Conservation (phyloP, 2,888 invertebrate species). For the Amblyteles armatorius region DNA sequence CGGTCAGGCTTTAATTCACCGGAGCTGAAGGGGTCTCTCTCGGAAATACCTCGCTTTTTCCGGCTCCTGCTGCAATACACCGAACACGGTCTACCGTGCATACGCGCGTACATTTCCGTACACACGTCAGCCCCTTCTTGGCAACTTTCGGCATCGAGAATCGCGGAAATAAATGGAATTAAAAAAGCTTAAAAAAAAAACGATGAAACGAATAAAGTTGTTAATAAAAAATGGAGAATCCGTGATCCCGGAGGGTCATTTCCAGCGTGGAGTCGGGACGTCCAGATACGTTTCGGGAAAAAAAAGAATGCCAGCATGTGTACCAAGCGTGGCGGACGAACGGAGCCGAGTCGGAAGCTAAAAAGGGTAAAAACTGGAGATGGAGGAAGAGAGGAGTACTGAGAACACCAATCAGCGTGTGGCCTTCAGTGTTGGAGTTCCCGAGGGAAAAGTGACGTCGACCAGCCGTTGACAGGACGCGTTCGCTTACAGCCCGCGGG, state of each 20-base stretch:
- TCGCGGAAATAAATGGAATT: slow-evolving; percentile 56
- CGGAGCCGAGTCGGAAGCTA: slow-evolving; percentile 26
- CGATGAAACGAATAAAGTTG: slow-evolving; percentile 43
- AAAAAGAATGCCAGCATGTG: slow-evolving; percentile 48
- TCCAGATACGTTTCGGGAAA: slow-evolving; percentile 39
- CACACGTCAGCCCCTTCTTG: neutral
- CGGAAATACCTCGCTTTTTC: slow-evolving; percentile 39
- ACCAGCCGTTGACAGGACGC: slow-evolving; percentile 66
- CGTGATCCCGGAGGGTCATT: slow-evolving; percentile 21
- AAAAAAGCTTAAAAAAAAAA: slow-evolving; percentile 35
- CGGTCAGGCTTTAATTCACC: slow-evolving; percentile 43
- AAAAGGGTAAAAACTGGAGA: slow-evolving; percentile 38
- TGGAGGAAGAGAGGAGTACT: slow-evolving; percentile 23
- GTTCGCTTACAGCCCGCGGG: slow-evolving; percentile 55
- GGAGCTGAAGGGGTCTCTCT: slow-evolving; percentile 20
- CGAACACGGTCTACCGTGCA: neutral
- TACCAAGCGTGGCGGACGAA: slow-evolving; percentile 31
- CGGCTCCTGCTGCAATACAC: neutral
- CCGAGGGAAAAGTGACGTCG: slow-evolving; percentile 64
- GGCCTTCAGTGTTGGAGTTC: slow-evolving; percentile 33
- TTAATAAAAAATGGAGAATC: slow-evolving; percentile 14
- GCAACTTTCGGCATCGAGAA: slow-evolving; percentile 34
- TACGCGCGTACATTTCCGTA: neutral
- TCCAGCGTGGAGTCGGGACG: slow-evolving; percentile 15
- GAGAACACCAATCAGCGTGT: slow-evolving; percentile 61